Percentiles rank a stretch among this genome's conserved stretches.
Evolutionary conservation across 1,140 invertebrate genomes (phyloP).

Genomic region (Nephila pilipes): DNA sequence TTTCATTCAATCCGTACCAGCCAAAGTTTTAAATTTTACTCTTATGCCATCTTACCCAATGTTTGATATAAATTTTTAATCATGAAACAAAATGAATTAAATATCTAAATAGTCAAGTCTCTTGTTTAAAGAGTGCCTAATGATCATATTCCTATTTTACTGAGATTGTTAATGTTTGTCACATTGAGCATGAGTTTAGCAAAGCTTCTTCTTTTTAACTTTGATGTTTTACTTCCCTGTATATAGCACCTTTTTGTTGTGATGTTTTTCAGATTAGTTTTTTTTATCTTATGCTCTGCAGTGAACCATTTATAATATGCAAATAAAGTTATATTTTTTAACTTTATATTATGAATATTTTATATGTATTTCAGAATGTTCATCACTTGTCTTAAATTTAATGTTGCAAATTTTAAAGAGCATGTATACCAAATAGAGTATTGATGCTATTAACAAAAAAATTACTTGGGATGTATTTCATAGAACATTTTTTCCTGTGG

Average conservation of each 20-base stretch:
- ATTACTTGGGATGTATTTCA: background rate
- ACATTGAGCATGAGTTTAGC: slow-evolving; percentile 25
- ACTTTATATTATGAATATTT: slow-evolving; percentile 38
- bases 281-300: slow-evolving; percentile 63
- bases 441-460: too few relatives aligned
- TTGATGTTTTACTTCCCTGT: slow-evolving; percentile 51
- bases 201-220: slow-evolving; percentile 49
- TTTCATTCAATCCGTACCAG: slow-evolving; percentile 28
- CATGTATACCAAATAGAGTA: background rate
- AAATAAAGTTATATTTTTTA: slow-evolving; percentile 74
- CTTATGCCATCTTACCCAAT: slow-evolving; percentile 29
- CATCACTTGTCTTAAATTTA: background rate
- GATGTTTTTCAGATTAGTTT: slow-evolving; percentile 48
- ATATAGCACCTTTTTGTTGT: slow-evolving; percentile 58
- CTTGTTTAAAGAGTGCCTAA: background rate
- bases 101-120: slow-evolving; percentile 29
- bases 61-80: slow-evolving; percentile 35
- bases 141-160: slow-evolving; percentile 62
- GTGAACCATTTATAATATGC: slow-evolving; percentile 62
- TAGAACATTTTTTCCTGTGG: background rate
- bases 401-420: background rate
- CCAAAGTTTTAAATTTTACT: slow-evolving; percentile 43
- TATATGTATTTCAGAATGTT: slow-evolving; percentile 24
- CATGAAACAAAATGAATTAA: slow-evolving; percentile 20
- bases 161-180: slow-evolving; percentile 54